Conservation (phyloP, 2,888 invertebrate species). For the Chalcis sispes region DNA sequence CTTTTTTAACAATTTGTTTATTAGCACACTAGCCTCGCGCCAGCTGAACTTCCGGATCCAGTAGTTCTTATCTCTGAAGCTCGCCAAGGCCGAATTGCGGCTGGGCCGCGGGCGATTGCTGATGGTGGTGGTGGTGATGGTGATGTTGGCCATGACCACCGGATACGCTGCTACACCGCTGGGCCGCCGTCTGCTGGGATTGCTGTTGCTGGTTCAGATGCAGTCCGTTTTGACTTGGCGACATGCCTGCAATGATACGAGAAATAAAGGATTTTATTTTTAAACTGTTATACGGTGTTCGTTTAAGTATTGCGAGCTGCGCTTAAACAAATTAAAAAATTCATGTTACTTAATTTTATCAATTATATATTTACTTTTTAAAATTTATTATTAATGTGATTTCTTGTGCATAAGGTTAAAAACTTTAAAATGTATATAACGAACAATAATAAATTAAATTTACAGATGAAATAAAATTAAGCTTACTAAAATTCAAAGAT, state of each 20-base stretch:
- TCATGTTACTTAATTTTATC: too few relatives aligned
- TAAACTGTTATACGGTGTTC: neutral
- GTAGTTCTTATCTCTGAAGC: conserved; percentile 75
- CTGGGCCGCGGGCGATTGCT: conserved; percentile 66
- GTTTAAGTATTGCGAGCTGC: too few relatives aligned
- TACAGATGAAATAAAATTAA: too few relatives aligned
- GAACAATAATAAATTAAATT: too few relatives aligned
- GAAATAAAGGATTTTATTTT: neutral
- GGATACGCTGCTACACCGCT: conserved; percentile 60
- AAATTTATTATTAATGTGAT: too few relatives aligned
- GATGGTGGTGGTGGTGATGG: conserved; percentile 65
- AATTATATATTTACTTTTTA: too few relatives aligned
- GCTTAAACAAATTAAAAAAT: too few relatives aligned
- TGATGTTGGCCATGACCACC: conserved; percentile 72
- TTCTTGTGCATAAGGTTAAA: too few relatives aligned
- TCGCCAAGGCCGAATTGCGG: conserved; percentile 74
- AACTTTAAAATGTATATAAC: too few relatives aligned
- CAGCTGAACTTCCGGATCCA: conserved; percentile 1
- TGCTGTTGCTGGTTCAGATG: conserved; percentile 65
- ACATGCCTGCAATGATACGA: conserved; percentile 71
- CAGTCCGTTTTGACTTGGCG: conserved; percentile 74
- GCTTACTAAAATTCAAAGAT: too few relatives aligned
- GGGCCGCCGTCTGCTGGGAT: conserved; percentile 64
- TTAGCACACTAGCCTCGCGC: neutral
- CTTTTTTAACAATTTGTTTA: too few relatives aligned